These are phyloP conservation scores for Hydractinia symbiolongicarpus DNA, from an alignment of 30 jellyfish, hydroid and myxozoan genomes.

Conservation along the genomic window DNA sequence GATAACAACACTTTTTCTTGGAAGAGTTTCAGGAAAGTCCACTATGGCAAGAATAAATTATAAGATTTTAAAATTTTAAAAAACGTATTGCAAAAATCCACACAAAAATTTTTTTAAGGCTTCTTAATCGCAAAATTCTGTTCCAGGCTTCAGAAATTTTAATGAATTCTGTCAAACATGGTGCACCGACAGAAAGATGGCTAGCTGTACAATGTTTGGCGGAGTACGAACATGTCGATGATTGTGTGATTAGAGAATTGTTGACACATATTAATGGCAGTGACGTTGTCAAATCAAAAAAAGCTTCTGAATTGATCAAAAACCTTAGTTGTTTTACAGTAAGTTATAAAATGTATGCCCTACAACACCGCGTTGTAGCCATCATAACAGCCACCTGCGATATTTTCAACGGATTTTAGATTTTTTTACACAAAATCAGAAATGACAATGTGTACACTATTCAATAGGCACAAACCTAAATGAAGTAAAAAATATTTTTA, in stretches of 20 bases:
- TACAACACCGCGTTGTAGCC: neutral
- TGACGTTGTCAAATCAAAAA: conserved; percentile 44
- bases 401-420: too few relatives aligned
- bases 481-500: neutral
- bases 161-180: conserved; percentile 35
- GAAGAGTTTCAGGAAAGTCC: too few relatives aligned
- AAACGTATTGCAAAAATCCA: too few relatives aligned
- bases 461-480: too few relatives aligned
- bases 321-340: conserved; percentile 67
- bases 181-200: conserved; percentile 82
- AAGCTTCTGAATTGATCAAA: conserved; percentile 45
- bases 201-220: conserved; percentile 94
- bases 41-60: too few relatives aligned
- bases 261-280: conserved; percentile 44
- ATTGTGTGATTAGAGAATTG: conserved; percentile 56
- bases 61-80: too few relatives aligned
- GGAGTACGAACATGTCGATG: conserved; percentile 36
- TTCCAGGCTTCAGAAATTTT: conserved; percentile 63
- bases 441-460: too few relatives aligned
- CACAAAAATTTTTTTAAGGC: too few relatives aligned
- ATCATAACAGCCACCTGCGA: neutral
- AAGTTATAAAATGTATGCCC: neutral
- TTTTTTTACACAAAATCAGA: too few relatives aligned
- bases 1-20: too few relatives aligned
- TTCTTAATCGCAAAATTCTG: neutral